Evolutionary conservation across 2,797 vertebrate genomes (phyloP).

Genomic region (Sebastes goodei): DNA sequence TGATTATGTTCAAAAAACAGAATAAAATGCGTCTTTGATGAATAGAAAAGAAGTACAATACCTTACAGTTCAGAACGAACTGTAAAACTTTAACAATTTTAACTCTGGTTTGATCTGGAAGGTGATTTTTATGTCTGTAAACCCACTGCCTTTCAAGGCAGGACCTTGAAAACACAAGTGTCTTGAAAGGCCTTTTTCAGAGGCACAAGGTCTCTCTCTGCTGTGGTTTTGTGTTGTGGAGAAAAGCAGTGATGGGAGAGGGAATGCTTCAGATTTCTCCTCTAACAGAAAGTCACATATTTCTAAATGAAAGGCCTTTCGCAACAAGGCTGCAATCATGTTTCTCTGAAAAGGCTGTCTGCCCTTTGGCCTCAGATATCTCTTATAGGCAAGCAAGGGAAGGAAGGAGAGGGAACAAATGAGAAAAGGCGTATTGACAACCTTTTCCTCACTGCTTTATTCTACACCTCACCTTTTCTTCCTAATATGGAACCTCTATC

Average conservation of each 20-base stretch:
- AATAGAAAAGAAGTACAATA: background rate
- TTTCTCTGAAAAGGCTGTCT: slow-evolving; percentile 73
- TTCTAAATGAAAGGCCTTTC: slow-evolving; percentile 78
- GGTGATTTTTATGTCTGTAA: slow-evolving; percentile 42
- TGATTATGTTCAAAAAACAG: background rate
- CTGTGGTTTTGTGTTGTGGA: slow-evolving; percentile 60
- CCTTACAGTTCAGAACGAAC: background rate
- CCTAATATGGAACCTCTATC: slow-evolving; percentile 28
- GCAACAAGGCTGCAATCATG: slow-evolving; percentile 80
- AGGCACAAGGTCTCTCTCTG: slow-evolving; percentile 71
- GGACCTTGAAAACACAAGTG: slow-evolving; percentile 68
- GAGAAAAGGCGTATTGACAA: slow-evolving; percentile 51
- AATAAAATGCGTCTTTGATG: background rate
- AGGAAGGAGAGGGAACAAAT: slow-evolving; percentile 51
- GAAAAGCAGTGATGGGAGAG: slow-evolving; percentile 64
- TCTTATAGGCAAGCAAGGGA: slow-evolving; percentile 52
- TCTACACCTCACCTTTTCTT: slow-evolving; percentile 43
- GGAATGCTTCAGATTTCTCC: slow-evolving; percentile 66
- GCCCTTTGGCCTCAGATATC: slow-evolving; percentile 73
- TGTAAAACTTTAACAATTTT: background rate
- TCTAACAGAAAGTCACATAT: slow-evolving; percentile 73
- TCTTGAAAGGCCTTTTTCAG: slow-evolving; percentile 65
- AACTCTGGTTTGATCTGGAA: slow-evolving; percentile 22
- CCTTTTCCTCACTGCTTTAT: slow-evolving; percentile 39
- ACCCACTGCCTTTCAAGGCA: slow-evolving; percentile 47